Percentiles rank a stretch among this genome's conserved stretches.
Conservation (phyloP, 2,888 invertebrate species). For the Archips crataeganus region DNA sequence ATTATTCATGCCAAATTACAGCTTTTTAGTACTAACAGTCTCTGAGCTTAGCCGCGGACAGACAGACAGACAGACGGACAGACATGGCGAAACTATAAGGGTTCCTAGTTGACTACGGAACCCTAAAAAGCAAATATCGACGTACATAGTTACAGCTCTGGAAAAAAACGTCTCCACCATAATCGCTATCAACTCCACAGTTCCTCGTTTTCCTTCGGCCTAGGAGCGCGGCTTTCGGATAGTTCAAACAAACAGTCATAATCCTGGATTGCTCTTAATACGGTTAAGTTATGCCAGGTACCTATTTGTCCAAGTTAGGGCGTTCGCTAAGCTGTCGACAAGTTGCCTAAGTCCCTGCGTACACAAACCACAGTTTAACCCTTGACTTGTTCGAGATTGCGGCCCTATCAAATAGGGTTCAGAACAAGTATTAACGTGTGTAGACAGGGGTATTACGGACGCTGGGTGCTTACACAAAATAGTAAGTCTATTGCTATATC, state of each 20-base stretch:
- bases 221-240: background rate
- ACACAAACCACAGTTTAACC: constrained; percentile 25
- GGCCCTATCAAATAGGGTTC: constrained; percentile 15
- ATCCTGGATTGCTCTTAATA: constrained; percentile 3
- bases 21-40: too few species aligned
- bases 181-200: too few species aligned
- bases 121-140: too few species aligned
- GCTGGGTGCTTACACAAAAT: background rate
- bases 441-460: constrained; percentile 8
- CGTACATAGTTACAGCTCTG: too few species aligned
- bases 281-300: constrained; percentile 3
- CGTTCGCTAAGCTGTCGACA: constrained; percentile 22
- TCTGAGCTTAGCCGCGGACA: too few species aligned
- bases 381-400: constrained; percentile 32
- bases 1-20: too few species aligned
- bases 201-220: too few species aligned
- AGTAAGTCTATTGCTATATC: background rate
- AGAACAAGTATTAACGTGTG: constrained; percentile 11
- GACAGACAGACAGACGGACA: too few species aligned
- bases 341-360: constrained; percentile 26
- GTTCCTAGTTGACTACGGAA: too few species aligned
- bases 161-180: too few species aligned
- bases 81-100: too few species aligned
- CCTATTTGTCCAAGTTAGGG: constrained; percentile 5
- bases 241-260: constrained; percentile 2